These are phyloP conservation scores for Ariopsis seemanni DNA, from an alignment of 2,113 vertebrate genomes.

Conservation along the genomic window DNA sequence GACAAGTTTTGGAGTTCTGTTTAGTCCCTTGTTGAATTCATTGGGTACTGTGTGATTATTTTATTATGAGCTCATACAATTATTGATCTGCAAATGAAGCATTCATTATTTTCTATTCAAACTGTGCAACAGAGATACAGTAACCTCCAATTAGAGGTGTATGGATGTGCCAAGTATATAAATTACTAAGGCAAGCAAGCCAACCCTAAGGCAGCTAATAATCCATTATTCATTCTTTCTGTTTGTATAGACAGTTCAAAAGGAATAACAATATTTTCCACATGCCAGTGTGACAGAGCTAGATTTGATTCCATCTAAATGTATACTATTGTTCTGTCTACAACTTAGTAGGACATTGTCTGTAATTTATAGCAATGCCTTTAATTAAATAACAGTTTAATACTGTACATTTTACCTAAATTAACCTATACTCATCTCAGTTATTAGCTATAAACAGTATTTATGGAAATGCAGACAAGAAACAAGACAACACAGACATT, in stretches of 20 bases:
- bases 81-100: conserved; percentile 46
- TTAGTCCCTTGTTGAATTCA: conserved; percentile 37
- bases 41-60: conserved; percentile 40
- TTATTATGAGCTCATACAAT: conserved; percentile 41
- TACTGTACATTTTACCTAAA: not conserved
- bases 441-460: not conserved
- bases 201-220: conserved; percentile 29
- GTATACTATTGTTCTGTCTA: not conserved
- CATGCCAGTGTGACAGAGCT: not conserved
- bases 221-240: conserved; percentile 35
- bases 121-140: conserved; percentile 28
- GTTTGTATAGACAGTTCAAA: conserved; percentile 35
- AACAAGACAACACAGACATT: not conserved
- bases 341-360: not conserved
- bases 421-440: not conserved
- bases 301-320: not conserved
- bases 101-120: conserved; percentile 39
- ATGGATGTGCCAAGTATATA: conserved; percentile 29
- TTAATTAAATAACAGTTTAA: not conserved
- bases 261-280: conserved; percentile 20
- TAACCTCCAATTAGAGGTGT: conserved; percentile 45
- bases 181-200: conserved; percentile 41
- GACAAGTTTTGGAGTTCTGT: conserved; percentile 23
- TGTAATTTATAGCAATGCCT: not conserved
- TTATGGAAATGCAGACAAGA: not conserved